phyloP scores from a whole-genome alignment of 1,140 invertebrate species.

The Tribolium castaneum region DNA sequence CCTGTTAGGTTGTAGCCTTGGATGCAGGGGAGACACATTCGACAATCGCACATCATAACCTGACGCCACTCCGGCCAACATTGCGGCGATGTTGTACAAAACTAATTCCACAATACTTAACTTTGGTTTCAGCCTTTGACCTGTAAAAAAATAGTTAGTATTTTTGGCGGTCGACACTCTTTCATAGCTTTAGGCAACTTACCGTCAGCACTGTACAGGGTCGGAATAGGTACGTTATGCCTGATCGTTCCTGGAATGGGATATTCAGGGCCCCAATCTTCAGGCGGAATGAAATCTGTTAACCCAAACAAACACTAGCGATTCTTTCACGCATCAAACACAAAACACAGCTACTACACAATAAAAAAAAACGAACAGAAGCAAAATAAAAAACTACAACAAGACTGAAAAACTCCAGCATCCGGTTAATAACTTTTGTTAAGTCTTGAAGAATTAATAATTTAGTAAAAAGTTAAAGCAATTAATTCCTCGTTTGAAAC shows the following conservation, averaged over 20 bases:
- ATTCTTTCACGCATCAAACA: constrained; percentile 39
- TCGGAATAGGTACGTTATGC: constrained; percentile 79
- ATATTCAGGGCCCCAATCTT: constrained; percentile 76
- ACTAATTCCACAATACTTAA: constrained; percentile 83
- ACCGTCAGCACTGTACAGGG: constrained; percentile 78
- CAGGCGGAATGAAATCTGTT: constrained; percentile 65
- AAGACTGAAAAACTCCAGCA: constrained; percentile 28
- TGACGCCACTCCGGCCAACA: constrained; percentile 87
- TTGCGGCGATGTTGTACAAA: constrained; percentile 90
- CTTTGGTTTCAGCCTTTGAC: constrained; percentile 73
- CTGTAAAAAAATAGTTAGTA: constrained; percentile 52
- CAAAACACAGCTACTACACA: constrained; percentile 40
- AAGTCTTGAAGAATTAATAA: constrained; percentile 9
- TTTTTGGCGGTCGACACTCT: neutral
- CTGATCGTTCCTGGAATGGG: constrained; percentile 67
- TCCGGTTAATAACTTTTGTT: constrained; percentile 35
- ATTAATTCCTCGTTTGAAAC: constrained; percentile 8
- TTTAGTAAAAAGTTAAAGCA: constrained; percentile 31
- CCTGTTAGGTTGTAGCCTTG: constrained; percentile 77
- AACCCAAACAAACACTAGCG: constrained; percentile 58
- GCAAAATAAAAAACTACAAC: constrained; percentile 39
- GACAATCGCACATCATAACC: constrained; percentile 92
- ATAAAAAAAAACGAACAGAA: constrained; percentile 39
- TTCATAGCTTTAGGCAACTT: constrained; percentile 47
- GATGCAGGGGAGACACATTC: constrained; percentile 86